These are phyloP conservation scores for Peromyscus maniculatus DNA, from an alignment of 2,113 vertebrate genomes.

Conservation along the genomic window DNA sequence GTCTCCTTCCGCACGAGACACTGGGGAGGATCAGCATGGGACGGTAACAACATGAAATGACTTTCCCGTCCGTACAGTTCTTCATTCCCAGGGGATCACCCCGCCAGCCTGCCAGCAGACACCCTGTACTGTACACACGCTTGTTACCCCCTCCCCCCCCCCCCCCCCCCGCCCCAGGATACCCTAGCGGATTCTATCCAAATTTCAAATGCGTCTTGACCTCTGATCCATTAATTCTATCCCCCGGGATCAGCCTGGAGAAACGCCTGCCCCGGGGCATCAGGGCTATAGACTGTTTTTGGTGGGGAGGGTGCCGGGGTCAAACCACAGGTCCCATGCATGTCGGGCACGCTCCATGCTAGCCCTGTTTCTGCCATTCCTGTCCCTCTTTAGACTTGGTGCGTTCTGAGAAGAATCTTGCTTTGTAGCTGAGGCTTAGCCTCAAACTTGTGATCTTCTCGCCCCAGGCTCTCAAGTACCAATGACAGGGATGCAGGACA, in stretches of 20 bases:
- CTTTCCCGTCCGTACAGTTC: not conserved
- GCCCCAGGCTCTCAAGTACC: not conserved
- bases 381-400: not conserved
- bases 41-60: not conserved
- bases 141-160: not conserved
- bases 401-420: not conserved
- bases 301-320: not conserved
- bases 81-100: not conserved
- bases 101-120: not conserved
- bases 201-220: not conserved
- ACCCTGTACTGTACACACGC: not conserved
- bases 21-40: not conserved
- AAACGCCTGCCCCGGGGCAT: not conserved
- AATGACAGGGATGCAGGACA: not conserved
- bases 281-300: not conserved
- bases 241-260: not conserved
- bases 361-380: not conserved
- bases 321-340: not conserved
- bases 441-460: not conserved
- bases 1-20: not conserved
- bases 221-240: not conserved
- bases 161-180: no score
- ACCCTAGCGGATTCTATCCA: not conserved
- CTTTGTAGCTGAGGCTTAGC: not conserved
- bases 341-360: no score